phyloP scores from a whole-genome alignment of 2,113 vertebrate genomes.

The Melanocharis versteri region DNA sequence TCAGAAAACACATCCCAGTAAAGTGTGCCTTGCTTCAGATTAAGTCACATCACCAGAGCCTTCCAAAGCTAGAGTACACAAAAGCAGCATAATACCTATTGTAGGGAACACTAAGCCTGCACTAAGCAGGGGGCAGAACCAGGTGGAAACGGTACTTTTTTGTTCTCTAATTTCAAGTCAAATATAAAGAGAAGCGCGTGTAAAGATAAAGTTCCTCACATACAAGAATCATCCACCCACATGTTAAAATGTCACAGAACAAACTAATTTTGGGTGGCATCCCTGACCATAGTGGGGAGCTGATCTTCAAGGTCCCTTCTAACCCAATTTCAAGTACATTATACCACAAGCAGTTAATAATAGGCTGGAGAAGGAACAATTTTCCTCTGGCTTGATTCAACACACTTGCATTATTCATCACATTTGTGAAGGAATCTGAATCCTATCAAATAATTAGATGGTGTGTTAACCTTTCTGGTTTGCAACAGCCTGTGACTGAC shows the following conservation, averaged over 20 bases:
- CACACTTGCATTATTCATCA: slow-evolving; percentile 8
- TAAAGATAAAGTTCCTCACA: neutral
- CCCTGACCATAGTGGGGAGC: neutral
- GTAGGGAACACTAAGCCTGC: neutral
- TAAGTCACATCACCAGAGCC: neutral
- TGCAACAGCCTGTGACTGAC: neutral
- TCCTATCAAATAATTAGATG: neutral
- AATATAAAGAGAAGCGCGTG: neutral
- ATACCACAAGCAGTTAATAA: slow-evolving; percentile 10
- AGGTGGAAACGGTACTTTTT: neutral
- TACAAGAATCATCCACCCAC: neutral
- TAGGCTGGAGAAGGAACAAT: neutral
- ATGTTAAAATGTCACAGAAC: neutral
- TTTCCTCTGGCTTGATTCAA: neutral
- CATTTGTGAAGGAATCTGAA: slow-evolving; percentile 3
- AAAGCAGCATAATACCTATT: neutral
- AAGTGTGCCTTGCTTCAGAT: neutral
- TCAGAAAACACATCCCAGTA: neutral
- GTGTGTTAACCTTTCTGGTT: neutral
- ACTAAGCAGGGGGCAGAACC: neutral
- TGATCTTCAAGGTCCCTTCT: neutral
- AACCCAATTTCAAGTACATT: neutral
- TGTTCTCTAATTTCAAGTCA: neutral
- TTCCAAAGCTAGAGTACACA: neutral
- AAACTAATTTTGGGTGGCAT: neutral